A percentile compares a stretch with the other conserved stretches of the same genome.
phyloP scores from a whole-genome alignment of 2,113 vertebrate genomes.

The Lanius ludovicianus region DNA sequence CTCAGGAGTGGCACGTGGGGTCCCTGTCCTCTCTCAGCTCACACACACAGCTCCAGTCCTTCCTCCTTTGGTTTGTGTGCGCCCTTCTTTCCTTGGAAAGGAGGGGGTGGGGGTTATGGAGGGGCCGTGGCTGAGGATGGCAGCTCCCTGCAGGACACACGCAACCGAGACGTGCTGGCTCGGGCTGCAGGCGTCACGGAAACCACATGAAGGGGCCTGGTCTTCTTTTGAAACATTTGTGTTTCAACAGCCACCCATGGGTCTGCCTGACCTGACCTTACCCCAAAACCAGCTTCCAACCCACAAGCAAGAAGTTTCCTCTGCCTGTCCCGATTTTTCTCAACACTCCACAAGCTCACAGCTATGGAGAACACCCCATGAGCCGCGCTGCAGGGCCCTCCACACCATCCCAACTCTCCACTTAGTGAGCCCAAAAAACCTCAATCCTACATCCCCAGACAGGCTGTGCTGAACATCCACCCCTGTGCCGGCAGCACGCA shows the following conservation, averaged over 20 bases:
- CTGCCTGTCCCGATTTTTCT: background rate
- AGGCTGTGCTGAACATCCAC: background rate
- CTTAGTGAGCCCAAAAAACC: background rate
- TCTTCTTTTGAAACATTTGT: background rate
- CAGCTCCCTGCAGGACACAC: background rate
- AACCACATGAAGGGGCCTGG: background rate
- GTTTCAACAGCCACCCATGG: constrained; percentile 11
- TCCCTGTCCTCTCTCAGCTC: background rate
- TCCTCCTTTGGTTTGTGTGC: background rate
- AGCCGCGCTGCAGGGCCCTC: background rate
- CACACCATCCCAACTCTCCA: background rate
- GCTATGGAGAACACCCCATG: accelerated
- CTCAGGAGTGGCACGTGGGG: accelerated
- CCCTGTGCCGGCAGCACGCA: accelerated
- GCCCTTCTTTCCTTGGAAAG: background rate
- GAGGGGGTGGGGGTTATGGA: background rate
- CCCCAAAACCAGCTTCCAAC: background rate
- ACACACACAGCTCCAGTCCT: background rate
- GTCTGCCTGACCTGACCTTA: background rate
- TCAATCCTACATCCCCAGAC: accelerated
- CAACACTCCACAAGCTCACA: accelerated
- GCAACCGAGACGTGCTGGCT: background rate
- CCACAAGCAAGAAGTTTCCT: background rate
- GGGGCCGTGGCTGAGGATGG: background rate
- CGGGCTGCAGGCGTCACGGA: background rate